phyloP scores from a whole-genome alignment of 2,113 vertebrate species.

The Willisornis vidua region DNA sequence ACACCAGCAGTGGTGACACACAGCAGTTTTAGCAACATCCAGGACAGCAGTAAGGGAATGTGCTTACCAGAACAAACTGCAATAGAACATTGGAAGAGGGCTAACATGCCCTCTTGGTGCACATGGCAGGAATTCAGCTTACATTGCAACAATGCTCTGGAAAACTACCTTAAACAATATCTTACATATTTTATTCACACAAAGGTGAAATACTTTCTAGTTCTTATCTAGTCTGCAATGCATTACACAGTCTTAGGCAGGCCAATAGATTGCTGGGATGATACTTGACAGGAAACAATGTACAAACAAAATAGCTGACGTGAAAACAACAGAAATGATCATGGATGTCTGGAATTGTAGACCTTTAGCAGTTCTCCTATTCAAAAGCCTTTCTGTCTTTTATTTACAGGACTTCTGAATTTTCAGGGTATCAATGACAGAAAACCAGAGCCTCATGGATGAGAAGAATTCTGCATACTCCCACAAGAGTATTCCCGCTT shows the following conservation, averaged over 20 bases:
- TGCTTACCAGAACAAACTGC: background rate
- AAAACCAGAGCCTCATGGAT: accelerated
- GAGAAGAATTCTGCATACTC: background rate
- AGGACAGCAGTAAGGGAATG: background rate
- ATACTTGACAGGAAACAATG: background rate
- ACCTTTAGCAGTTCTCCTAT: background rate
- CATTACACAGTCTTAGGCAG: background rate
- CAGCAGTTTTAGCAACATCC: background rate
- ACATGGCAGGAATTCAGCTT: background rate
- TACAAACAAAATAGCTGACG: background rate
- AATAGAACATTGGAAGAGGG: background rate
- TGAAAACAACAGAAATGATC: background rate
- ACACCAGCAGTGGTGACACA: accelerated
- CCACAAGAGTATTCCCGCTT: background rate
- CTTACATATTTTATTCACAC: background rate
- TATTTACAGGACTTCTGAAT: background rate
- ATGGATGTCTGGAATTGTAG: background rate
- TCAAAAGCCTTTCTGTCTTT: background rate
- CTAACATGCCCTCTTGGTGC: background rate
- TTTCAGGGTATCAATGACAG: background rate
- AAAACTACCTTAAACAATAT: background rate
- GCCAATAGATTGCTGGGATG: background rate
- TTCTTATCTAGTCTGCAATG: background rate
- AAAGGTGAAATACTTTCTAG: background rate
- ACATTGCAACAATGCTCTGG: background rate